Evolutionary conservation across 2,113 vertebrate species (phyloP).

Genomic region (Egretta garzetta): DNA sequence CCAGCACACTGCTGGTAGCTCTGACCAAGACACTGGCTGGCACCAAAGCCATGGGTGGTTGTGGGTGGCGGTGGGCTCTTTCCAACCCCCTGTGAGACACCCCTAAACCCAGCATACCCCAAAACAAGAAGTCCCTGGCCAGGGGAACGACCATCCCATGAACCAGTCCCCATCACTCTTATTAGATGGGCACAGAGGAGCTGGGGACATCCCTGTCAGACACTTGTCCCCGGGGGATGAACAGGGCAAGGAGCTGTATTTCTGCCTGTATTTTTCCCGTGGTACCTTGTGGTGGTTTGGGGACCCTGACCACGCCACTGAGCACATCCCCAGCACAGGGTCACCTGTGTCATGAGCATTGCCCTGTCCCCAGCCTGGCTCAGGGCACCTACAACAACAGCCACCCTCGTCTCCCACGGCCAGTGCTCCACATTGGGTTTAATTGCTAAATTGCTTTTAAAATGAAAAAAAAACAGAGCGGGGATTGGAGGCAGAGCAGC

Average conservation of each 20-base stretch:
- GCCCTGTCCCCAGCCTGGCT: background rate
- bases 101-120: background rate
- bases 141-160: fast-evolving
- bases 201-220: background rate
- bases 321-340: background rate
- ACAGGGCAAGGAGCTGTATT: background rate
- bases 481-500: background rate
- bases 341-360: background rate
- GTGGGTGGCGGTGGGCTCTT: background rate
- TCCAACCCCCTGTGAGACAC: background rate
- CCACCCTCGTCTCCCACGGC: background rate
- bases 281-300: background rate
- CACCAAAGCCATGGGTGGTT: background rate
- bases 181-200: background rate
- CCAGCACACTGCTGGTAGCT: background rate
- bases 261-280: background rate
- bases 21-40: background rate
- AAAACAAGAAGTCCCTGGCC: background rate
- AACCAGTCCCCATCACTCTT: fast-evolving
- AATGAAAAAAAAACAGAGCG: background rate
- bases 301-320: background rate
- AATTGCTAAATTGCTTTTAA: slow-evolving; percentile 51
- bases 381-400: background rate
- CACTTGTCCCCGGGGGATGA: background rate
- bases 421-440: background rate